Evolutionary conservation across 1,140 invertebrate genomes (phyloP), one percentile per base, ranked within the genome.

Genomic region (Drosophila tropicalis): DNA sequence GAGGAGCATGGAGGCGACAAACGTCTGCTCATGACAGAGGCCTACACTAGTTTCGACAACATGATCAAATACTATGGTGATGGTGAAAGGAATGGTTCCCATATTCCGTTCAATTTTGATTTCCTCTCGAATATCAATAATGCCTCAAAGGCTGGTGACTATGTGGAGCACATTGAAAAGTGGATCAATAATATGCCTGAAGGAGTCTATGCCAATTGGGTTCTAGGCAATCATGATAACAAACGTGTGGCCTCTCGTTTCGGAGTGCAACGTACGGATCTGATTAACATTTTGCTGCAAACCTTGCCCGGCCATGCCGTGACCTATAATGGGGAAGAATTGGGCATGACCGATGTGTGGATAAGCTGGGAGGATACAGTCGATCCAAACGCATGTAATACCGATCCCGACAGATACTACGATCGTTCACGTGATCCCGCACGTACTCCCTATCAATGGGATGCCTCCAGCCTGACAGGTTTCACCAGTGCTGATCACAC

Each of bases 251-350:
- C 95, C 0, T 93, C 93, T 1, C 92, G 96, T 39, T 94, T 95
- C 70, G 95, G 95, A 2, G 67, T 91, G 0, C 93, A 94, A 44
- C 92, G 95, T 72, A 94, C 95, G 0, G 96, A 96, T 91, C 92
- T 93, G n/a, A 91, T 95, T 6, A 93, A 95, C 65, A 95, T 95
- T 85, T 77, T 96, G 22, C 92, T 93, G 5, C 91, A 95, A 66
- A 90, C 95, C 0, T 81, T 96, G 44, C 95, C 95, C 0, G 96
- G 96, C 0, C 94, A 95, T 13, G 93, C 94, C 0, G 93, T 96
- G 13, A 94, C 94, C 39, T 96, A 96, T 90, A 95, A 96, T 84
- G 96, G 96, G 10, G 96, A 97, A 91, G 97, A 97, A 91, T 94
- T 97, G 17, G 96, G 95, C 0, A 97, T 97, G 96, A 92, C 93